Evolutionary conservation across 2,888 invertebrate species (phyloP), one percentile per base, ranked within the genome.

Genomic region (Drosophila mulleri): DNA sequence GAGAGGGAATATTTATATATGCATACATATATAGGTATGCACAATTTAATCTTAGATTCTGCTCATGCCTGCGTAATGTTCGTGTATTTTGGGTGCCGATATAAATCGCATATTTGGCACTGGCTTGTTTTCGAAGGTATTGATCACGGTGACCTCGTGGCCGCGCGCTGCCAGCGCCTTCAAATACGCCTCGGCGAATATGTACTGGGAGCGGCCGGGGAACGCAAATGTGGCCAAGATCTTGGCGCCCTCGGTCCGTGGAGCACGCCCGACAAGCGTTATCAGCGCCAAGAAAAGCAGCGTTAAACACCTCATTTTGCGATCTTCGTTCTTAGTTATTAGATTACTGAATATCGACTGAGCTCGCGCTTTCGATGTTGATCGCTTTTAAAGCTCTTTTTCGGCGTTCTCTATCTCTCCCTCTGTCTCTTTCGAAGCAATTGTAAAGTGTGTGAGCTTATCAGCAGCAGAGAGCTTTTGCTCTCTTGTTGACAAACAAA

Each of bases 121-220:
- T 0, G 76, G 70, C 9, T 78, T 75, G 14, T 77, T 81, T 2
- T 68, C 63, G 14, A 85, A 76, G 0, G 88, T 20, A 14, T 84
- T 88, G 8, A 92, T 89, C 3, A 92, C 86, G 1, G 92, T 92
- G 0, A 93, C 75, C 44, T 93, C 82, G 75, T 93, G 93, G 1
- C 93, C 93, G 3, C 82, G 78, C 0, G 81, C 72, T 0, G 92
- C 92, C 45, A 67, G 14, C 0, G 37, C 23, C 29, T 83, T 83
- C 11, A 84, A 12, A 35, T 75, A 86, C 79, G 83, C 5, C 89
- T 67, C 67, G n/a, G 56, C 67, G 20, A 56, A 67, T 8, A 67
- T 67, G 12, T 67, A 67, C 14, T 67, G 67, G 12, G 68, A 67
- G 7, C 56, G 67, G 0, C 59, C 91, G 2, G 90, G 82, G 71